Evolutionary conservation across 2,113 vertebrate species (phyloP).

Genomic region (Scytalopus superciliaris): DNA sequence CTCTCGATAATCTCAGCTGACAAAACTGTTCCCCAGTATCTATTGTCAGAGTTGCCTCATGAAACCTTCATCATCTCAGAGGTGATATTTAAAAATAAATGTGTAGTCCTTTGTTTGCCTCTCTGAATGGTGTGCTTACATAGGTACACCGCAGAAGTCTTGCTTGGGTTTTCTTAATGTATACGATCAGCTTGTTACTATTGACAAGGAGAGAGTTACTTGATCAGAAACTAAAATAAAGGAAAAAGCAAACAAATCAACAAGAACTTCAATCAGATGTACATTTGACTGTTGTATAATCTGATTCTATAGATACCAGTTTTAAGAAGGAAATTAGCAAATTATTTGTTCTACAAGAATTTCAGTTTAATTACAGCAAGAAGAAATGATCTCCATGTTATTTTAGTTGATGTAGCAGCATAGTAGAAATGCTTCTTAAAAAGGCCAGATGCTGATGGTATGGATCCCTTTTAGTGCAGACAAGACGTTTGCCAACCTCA

Average conservation of each 20-base stretch:
- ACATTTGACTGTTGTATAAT: not conserved
- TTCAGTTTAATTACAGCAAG: not conserved
- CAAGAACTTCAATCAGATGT: not conserved
- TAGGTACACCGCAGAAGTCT: not conserved
- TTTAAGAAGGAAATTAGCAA: not conserved
- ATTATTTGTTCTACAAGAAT: not conserved
- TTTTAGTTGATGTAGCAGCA: not conserved
- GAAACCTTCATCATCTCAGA: not conserved
- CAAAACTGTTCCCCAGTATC: not conserved
- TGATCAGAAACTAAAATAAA: not conserved
- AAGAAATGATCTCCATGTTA: not conserved
- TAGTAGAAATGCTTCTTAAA: not conserved
- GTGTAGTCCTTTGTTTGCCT: not conserved
- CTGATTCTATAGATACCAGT: not conserved
- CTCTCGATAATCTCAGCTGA: not conserved
- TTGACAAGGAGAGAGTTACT: not conserved
- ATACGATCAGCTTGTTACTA: not conserved
- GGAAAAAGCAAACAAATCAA: not conserved
- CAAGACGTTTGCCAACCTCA: not conserved
- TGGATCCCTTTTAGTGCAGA: not conserved
- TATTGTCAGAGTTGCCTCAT: not conserved
- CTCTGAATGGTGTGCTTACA: not conserved
- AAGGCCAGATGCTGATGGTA: not conserved
- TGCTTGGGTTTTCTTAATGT: not conserved
- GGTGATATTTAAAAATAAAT: not conserved